These are phyloP conservation scores for Leptopilina clavipes DNA, from an alignment of 1,140 invertebrate species.

Conservation along the genomic window DNA sequence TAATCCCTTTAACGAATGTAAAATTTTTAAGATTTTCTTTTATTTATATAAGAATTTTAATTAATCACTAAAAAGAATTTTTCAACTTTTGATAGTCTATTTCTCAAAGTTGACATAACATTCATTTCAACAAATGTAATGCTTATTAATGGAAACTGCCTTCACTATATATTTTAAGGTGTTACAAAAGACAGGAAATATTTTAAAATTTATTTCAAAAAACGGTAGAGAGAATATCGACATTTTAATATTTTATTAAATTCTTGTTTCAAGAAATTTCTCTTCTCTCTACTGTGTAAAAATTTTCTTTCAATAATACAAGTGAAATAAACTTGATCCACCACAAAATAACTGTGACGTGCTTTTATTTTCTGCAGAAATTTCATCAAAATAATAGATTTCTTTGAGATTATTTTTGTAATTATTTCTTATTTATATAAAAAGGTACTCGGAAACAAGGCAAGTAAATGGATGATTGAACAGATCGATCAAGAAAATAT, in stretches of 20 bases:
- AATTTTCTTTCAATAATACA: neutral
- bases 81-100: no score
- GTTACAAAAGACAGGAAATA: no score
- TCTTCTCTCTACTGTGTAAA: neutral
- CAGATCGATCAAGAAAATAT: constrained; percentile 35
- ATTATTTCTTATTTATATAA: neutral
- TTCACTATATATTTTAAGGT: no score
- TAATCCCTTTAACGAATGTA: no score
- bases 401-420: neutral
- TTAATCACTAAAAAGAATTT: no score
- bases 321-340: neutral
- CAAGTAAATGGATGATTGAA: constrained; percentile 10
- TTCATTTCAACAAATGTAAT: no score
- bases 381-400: neutral
- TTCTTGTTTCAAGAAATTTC: neutral
- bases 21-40: no score
- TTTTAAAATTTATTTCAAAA: no score
- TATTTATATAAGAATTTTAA: no score
- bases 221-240: no score
- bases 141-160: no score
- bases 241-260: neutral
- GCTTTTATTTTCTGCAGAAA: constrained; percentile 11
- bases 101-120: no score
- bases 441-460: neutral
- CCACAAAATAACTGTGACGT: neutral